Percentiles rank a stretch among this genome's conserved stretches.
Evolutionary conservation across 2,113 vertebrate genomes (phyloP).

Genomic region (Collichthys lucidus): DNA sequence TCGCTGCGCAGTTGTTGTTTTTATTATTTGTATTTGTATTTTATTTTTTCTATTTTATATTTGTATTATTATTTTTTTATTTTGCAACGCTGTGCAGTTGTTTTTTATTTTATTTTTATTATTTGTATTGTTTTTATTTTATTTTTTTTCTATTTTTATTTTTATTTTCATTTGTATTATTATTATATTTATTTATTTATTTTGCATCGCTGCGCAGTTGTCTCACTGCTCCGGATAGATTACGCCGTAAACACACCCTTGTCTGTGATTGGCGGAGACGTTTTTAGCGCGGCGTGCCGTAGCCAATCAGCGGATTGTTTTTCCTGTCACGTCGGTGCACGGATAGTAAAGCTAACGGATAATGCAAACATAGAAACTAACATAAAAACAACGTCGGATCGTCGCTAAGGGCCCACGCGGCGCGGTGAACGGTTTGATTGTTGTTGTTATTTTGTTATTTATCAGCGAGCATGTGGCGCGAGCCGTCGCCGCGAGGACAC

Average conservation of each 20-base stretch:
- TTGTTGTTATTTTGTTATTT: background rate
- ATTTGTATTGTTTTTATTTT: too few species aligned
- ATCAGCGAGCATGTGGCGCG: constrained; percentile 30
- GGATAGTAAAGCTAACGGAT: constrained; percentile 78
- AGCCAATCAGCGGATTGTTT: constrained; percentile 84
- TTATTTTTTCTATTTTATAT: too few species aligned
- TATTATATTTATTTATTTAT: too few species aligned
- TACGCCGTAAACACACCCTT: constrained; percentile 67
- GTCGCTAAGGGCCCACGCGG: background rate
- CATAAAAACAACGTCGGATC: constrained; percentile 52
- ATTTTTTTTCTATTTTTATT: too few species aligned
- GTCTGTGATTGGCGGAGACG: constrained; percentile 71
- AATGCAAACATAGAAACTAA: constrained; percentile 75
- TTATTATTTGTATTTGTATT: too few species aligned
- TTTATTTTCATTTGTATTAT: too few species aligned
- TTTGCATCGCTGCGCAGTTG: background rate
- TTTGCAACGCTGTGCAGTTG: too few species aligned
- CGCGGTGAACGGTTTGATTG: background rate
- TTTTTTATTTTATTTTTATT: too few species aligned
- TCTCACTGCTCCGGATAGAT: background rate
- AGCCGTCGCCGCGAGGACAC: constrained; percentile 24
- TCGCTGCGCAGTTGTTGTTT: too few species aligned
- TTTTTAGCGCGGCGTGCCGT: constrained; percentile 82
- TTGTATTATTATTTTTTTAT: too few species aligned
- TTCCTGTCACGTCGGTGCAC: constrained; percentile 75